Evolutionary conservation across 1,140 invertebrate species (phyloP), one percentile per base, ranked within the genome.

Genomic region (Drosophila miranda): DNA sequence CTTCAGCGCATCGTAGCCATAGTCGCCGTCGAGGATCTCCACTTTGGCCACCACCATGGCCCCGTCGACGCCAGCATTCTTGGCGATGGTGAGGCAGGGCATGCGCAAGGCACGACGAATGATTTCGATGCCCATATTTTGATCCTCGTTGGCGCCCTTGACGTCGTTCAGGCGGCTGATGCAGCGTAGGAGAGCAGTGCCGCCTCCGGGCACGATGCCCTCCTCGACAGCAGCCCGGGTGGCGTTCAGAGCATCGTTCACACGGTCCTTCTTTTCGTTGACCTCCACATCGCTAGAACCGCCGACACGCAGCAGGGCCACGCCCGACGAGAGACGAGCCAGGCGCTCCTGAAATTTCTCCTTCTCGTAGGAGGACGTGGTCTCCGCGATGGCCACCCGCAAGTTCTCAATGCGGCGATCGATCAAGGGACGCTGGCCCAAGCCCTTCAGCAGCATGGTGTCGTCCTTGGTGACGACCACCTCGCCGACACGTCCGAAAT

Each of bases 241-340:
- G 0, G 99, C 99, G 92, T 98, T 98, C 13, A 99, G 92, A 1
- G 99, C 99, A 93, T 99, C 99, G 90, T 97, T 98, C 0, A 99
- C 98, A 61, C 99, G 93, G 81, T 99, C 99, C 91, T 99, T 99
- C 92, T 99, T 99, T 91, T 99, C 99, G 89, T 98, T 99, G 0
- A 99, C 98, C 92, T 99, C 99, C 26, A 99, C 97, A 92, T 99
- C 98, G 91, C 97, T 99, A 49, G 97, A 98, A 30, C 99, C 99
- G 59, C 98, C 99, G 67, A 99, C 96, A 92, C 98, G 97, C 0
- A 99, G 92, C 3, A 99, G 95, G 43, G 98, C 99, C 49, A 99
- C 98, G 41, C 97, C 99, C 58, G 97, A 97, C 4, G 98, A 95
- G 1, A 99, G 92, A 69, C 98, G 95, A 0, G 99, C 98, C 44